These are phyloP conservation scores for Saccopteryx bilineata DNA, from an alignment of 2,113 vertebrate species.

Conservation along the genomic window DNA sequence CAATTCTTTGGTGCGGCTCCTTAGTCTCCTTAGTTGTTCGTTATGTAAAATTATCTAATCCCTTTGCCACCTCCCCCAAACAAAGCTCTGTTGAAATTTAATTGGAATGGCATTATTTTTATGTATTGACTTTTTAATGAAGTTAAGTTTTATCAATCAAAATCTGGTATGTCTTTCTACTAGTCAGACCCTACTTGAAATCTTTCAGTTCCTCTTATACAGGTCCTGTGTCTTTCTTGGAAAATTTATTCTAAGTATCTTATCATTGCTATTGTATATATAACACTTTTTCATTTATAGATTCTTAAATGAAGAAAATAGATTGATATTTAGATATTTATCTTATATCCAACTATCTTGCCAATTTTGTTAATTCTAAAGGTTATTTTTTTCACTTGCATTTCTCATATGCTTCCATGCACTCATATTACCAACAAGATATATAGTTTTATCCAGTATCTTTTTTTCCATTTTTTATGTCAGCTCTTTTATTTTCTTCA, in stretches of 20 bases:
- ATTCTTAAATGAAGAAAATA: background rate
- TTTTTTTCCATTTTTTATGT: conserved; percentile 13
- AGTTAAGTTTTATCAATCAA: background rate
- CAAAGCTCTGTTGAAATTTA: background rate
- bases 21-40: no score
- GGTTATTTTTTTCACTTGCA: background rate
- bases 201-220: background rate
- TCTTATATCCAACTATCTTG: background rate
- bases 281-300: background rate
- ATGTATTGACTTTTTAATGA: background rate
- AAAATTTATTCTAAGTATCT: conserved; percentile 32
- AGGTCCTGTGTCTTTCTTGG: background rate
- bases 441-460: background rate
- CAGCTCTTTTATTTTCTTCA: conserved; percentile 43
- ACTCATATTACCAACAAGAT: conserved; percentile 41
- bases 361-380: background rate
- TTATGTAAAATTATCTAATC: background rate
- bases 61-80: background rate
- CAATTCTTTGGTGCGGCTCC: no score
- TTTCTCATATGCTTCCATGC: background rate
- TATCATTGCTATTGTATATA: background rate
- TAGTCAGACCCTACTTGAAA: background rate
- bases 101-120: background rate
- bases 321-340: conserved; percentile 46
- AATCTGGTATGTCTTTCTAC: background rate